These are phyloP conservation scores for Crotalus adamanteus DNA, from an alignment of 2,797 vertebrate species.

Conservation along the genomic window DNA sequence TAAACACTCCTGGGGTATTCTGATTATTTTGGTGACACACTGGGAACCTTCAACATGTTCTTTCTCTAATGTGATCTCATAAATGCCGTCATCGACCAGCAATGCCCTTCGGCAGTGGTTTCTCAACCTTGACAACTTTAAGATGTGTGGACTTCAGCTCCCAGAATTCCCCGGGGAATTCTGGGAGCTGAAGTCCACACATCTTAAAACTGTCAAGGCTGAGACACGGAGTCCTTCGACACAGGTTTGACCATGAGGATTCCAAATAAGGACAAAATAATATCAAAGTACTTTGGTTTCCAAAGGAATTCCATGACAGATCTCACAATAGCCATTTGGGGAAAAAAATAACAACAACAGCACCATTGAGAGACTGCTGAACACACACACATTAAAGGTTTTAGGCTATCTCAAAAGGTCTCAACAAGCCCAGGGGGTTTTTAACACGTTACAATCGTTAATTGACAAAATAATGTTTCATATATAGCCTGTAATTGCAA, in stretches of 20 bases:
- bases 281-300: background rate
- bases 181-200: background rate
- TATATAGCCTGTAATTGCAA: background rate
- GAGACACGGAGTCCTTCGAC: background rate
- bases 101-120: background rate
- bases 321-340: background rate
- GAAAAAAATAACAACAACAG: fast-evolving
- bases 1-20: background rate
- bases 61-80: background rate
- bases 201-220: background rate
- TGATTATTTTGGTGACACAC: background rate
- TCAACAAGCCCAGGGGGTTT: background rate
- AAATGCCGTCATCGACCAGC: background rate
- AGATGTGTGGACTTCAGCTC: background rate
- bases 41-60: background rate
- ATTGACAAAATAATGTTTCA: background rate
- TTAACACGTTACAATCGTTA: background rate
- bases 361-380: background rate
- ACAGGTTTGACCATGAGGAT: background rate
- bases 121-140: background rate
- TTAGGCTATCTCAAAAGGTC: background rate
- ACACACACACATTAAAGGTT: background rate
- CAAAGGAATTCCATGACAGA: background rate
- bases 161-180: background rate
- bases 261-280: background rate